A percentile compares a stretch with the other conserved stretches of the same genome.
Conservation (phyloP, 2,888 invertebrate species). For the Apamea epomidion region DNA sequence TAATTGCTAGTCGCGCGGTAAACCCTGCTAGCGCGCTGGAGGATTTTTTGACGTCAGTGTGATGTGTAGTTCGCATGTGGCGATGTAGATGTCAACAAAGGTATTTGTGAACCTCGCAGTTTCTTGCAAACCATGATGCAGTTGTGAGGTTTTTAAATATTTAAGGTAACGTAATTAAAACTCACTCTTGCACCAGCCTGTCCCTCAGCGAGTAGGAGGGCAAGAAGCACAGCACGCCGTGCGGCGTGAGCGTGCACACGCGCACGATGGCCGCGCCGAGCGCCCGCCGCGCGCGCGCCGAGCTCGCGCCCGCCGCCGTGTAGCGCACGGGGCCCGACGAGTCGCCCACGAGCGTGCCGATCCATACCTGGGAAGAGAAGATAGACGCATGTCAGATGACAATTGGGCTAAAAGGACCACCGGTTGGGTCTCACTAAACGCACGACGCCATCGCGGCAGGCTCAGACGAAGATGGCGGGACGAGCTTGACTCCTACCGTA, state of each 20-base stretch:
- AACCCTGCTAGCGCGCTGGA: too few species aligned
- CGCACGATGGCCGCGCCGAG: conserved; percentile 90
- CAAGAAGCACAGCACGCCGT: conserved; percentile 94
- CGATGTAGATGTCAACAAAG: too few species aligned
- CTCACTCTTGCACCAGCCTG: conserved; percentile 29
- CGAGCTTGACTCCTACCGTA: too few species aligned
- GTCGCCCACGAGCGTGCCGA: conserved; percentile 86
- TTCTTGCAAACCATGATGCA: background rate
- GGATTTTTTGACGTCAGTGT: too few species aligned
- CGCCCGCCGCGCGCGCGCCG: conserved; percentile 73
- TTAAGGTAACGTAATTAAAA: background rate
- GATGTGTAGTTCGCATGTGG: too few species aligned
- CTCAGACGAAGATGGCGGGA: too few species aligned
- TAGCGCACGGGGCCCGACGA: conserved; percentile 79
- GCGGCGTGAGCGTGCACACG: conserved; percentile 91
- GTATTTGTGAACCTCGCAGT: background rate
- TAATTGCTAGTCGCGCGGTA: too few species aligned
- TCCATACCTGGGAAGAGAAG: conserved; percentile 89
- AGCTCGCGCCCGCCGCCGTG: conserved; percentile 19
- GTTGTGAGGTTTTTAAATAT: background rate
- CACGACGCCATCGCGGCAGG: too few species aligned
- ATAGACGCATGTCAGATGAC: too few species aligned
- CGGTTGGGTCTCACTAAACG: too few species aligned
- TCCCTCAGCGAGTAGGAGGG: conserved; percentile 91
- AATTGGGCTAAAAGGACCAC: too few species aligned